phyloP scores from a whole-genome alignment of 2,113 vertebrate genomes.

The Clinocottus analis region DNA sequence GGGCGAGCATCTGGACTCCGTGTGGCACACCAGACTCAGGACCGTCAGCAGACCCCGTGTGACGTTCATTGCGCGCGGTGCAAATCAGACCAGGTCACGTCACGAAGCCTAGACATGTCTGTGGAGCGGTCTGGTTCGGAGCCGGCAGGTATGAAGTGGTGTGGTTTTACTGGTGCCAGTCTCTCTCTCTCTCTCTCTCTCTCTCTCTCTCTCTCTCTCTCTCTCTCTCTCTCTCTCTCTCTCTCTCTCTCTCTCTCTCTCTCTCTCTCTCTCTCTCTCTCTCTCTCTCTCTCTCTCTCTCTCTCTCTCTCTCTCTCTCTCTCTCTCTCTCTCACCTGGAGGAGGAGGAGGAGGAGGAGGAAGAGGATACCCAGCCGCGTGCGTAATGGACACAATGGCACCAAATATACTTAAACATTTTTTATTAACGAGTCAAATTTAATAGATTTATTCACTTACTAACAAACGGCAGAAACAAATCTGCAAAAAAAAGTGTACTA shows the following conservation, averaged over 20 bases:
- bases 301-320: background rate
- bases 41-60: conserved; percentile 78
- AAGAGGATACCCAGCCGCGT: conserved; percentile 60
- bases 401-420: background rate
- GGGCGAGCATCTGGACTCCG: conserved; percentile 86
- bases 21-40: conserved; percentile 66
- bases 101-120: conserved; percentile 30
- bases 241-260: background rate
- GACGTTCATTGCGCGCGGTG: conserved; percentile 81
- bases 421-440: background rate
- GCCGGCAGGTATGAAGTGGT: conserved; percentile 24
- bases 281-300: background rate
- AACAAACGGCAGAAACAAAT: background rate
- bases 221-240: conserved; percentile 1
- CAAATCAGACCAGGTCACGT: conserved; percentile 54
- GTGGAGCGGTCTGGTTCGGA: background rate
- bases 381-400: conserved; percentile 1
- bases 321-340: background rate
- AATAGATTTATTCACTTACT: background rate
- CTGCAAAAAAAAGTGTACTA: background rate
- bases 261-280: background rate
- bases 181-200: background rate
- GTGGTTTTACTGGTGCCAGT: conserved; percentile 46
- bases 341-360: too few relatives aligned
- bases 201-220: background rate